phyloP scores from a whole-genome alignment of 2,888 invertebrate species.

The Yponomeuta plumbellus region DNA sequence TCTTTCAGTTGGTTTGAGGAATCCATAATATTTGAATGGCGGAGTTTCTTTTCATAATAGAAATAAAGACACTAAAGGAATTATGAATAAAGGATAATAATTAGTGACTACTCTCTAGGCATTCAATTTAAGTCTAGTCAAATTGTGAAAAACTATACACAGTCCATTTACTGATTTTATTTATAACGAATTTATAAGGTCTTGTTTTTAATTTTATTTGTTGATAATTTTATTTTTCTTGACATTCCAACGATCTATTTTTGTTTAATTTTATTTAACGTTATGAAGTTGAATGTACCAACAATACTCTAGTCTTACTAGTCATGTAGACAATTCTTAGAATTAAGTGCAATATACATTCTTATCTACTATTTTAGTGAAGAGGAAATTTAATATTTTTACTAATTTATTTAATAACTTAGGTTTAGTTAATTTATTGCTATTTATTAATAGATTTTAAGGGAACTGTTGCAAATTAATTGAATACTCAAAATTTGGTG shows the following conservation, averaged over 20 bases:
- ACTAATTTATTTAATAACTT: slow-evolving; percentile 10
- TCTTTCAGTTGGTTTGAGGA: too few relatives aligned
- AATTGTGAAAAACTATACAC: slow-evolving; percentile 5
- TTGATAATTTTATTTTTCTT: slow-evolving; percentile 29
- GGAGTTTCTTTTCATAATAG: neutral
- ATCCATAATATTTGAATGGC: neutral
- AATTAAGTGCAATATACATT: slow-evolving; percentile 22
- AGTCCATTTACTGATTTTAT: neutral
- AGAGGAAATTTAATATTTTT: slow-evolving; percentile 5
- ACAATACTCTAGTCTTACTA: slow-evolving; percentile 33
- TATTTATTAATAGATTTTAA: slow-evolving; percentile 6
- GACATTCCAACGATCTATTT: slow-evolving; percentile 15
- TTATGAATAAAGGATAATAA: slow-evolving; percentile 4
- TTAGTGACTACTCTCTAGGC: neutral
- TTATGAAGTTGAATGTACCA: slow-evolving; percentile 28
- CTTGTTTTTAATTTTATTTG: slow-evolving; percentile 24
- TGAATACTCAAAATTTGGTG: neutral
- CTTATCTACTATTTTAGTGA: slow-evolving; percentile 12
- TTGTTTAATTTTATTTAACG: slow-evolving; percentile 27
- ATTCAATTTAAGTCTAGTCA: slow-evolving; percentile 4
- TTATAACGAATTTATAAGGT: slow-evolving; percentile 16
- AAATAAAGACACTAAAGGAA: neutral
- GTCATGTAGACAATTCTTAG: slow-evolving; percentile 12
- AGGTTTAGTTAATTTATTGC: slow-evolving; percentile 9
- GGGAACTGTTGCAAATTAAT: slow-evolving; percentile 5